Conservation (phyloP, 2,797 vertebrate species). For the Coilia nasus region DNA sequence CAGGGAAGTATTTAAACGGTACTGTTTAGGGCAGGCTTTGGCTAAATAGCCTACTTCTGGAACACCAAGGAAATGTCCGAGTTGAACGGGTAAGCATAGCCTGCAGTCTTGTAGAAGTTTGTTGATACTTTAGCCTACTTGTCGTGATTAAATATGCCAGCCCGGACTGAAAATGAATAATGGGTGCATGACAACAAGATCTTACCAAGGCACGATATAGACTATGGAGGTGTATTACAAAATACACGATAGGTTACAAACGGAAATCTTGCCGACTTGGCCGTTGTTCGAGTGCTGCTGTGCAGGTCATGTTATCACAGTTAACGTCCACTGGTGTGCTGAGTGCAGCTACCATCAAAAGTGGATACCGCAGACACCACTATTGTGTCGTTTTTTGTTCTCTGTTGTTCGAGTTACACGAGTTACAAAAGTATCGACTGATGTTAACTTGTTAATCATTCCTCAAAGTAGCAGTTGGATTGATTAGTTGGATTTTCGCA, state of each 20-base stretch:
- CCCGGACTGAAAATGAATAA: neutral
- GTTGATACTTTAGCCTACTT: neutral
- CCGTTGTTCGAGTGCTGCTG: conserved; percentile 5
- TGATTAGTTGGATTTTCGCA: neutral
- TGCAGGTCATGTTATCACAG: neutral
- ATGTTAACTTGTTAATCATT: neutral
- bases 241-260: neutral
- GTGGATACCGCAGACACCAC: neutral
- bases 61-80: neutral
- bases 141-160: neutral
- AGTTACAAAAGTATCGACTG: neutral
- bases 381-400: neutral
- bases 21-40: neutral
- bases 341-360: neutral
- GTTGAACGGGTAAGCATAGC: neutral
- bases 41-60: neutral
- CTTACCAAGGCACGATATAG: neutral
- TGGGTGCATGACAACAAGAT: neutral
- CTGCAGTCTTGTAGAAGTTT: neutral
- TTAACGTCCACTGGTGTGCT: neutral
- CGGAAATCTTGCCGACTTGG: conserved; percentile 1
- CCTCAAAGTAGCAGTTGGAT: neutral
- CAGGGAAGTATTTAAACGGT: neutral
- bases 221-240: neutral
- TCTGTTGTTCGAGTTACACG: neutral